A percentile compares a stretch with the other conserved stretches of the same genome.
phyloP scores from a whole-genome alignment of 1,140 invertebrate species.

The Heliconius eleuchia region DNA sequence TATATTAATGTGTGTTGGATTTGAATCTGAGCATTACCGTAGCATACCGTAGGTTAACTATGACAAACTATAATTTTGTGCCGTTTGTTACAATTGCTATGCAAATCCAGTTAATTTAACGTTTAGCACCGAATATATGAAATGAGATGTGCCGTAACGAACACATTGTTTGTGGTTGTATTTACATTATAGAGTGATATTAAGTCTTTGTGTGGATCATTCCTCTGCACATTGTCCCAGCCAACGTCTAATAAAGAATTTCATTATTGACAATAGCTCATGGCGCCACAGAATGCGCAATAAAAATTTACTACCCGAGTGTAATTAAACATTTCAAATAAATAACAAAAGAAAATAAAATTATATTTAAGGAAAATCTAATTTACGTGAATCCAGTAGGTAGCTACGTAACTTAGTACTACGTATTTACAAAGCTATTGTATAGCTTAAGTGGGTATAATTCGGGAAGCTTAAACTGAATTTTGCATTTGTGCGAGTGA shows the following conservation, averaged over 20 bases:
- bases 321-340: constrained; percentile 8
- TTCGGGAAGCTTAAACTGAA: too few species aligned
- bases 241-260: constrained; percentile 10
- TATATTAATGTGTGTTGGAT: neutral
- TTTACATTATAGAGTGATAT: neutral
- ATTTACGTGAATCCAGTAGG: neutral
- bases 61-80: neutral
- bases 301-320: constrained; percentile 1
- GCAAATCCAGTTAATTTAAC: constrained; percentile 9
- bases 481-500: too few species aligned
- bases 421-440: too few species aligned
- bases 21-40: neutral
- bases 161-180: constrained; percentile 2
- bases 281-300: constrained; percentile 13
- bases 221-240: neutral
- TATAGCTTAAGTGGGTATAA: neutral
- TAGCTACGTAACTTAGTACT: too few species aligned
- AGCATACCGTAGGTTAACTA: neutral
- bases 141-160: neutral
- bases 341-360: neutral
- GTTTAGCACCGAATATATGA: neutral
- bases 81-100: neutral
- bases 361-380: neutral
- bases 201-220: neutral
- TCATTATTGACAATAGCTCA: constrained; percentile 8